Evolutionary conservation across 1,140 invertebrate genomes (phyloP).

Genomic region (Philopotamus ludificatus): DNA sequence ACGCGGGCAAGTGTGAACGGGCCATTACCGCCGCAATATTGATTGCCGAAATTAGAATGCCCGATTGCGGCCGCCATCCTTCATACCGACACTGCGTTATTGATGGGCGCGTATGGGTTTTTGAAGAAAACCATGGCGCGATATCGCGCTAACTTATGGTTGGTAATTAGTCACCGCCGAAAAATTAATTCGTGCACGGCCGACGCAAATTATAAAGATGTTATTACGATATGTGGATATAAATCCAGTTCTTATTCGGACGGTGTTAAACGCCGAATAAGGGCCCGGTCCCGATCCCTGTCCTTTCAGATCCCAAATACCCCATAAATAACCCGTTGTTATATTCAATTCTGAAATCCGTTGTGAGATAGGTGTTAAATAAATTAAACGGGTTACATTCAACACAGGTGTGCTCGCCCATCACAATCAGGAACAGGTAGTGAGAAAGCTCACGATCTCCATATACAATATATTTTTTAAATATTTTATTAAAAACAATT

Average conservation of each 20-base stretch:
- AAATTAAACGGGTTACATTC: constrained; percentile 37
- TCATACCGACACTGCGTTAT: background rate
- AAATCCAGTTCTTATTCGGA: constrained; percentile 27
- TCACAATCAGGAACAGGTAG: constrained; percentile 29
- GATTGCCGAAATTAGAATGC: background rate
- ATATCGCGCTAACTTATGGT: no score
- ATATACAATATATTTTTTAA: no score
- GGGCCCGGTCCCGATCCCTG: constrained; percentile 19
- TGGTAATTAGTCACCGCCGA: background rate
- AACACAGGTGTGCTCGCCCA: constrained; percentile 26
- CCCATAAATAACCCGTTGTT: constrained; percentile 42
- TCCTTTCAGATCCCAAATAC: constrained; percentile 29
- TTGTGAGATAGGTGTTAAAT: constrained; percentile 40
- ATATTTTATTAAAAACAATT: no score
- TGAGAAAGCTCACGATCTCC: constrained; percentile 24
- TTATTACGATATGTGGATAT: background rate
- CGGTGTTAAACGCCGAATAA: constrained; percentile 30
- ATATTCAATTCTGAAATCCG: constrained; percentile 41
- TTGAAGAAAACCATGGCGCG: no score
- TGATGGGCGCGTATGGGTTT: no score
- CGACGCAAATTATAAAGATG: background rate
- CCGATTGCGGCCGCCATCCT: background rate
- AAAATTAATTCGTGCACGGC: background rate
- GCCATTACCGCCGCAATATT: background rate
- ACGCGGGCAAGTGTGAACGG: background rate